phyloP scores from a whole-genome alignment of 1,140 invertebrate species.

The Halyomorpha halys region DNA sequence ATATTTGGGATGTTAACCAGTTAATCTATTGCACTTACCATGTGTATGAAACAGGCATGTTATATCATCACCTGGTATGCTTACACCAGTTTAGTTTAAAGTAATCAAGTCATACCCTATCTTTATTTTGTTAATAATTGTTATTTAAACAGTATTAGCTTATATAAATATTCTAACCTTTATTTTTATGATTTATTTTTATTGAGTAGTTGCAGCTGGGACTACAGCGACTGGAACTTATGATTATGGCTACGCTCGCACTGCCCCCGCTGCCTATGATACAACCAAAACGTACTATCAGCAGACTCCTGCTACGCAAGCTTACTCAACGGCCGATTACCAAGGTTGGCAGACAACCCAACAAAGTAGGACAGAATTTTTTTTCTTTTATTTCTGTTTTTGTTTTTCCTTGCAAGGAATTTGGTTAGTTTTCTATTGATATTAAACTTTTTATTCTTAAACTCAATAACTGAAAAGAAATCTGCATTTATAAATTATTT shows the following conservation, averaged over 20 bases:
- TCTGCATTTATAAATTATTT: too few relatives aligned
- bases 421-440: background rate
- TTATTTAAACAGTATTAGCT: too few relatives aligned
- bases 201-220: conserved; percentile 45
- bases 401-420: background rate
- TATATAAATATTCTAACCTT: too few relatives aligned
- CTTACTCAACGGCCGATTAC: conserved; percentile 55
- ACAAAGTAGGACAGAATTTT: conserved; percentile 15
- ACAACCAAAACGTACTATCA: conserved; percentile 55
- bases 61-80: too few relatives aligned
- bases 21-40: too few relatives aligned
- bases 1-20: too few relatives aligned
- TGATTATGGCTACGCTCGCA: conserved; percentile 55
- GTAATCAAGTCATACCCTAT: too few relatives aligned
- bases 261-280: conserved; percentile 48
- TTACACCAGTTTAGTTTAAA: too few relatives aligned
- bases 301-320: conserved; percentile 51
- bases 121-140: too few relatives aligned
- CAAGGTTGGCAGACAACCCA: conserved; percentile 39
- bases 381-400: background rate
- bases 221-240: conserved; percentile 54
- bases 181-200: conserved; percentile 17
- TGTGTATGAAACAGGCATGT: too few relatives aligned
- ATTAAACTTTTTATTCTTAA: background rate
- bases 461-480: too few relatives aligned